Conservation (phyloP, 2,888 invertebrate species). For the Polyommatus iphigenia region DNA sequence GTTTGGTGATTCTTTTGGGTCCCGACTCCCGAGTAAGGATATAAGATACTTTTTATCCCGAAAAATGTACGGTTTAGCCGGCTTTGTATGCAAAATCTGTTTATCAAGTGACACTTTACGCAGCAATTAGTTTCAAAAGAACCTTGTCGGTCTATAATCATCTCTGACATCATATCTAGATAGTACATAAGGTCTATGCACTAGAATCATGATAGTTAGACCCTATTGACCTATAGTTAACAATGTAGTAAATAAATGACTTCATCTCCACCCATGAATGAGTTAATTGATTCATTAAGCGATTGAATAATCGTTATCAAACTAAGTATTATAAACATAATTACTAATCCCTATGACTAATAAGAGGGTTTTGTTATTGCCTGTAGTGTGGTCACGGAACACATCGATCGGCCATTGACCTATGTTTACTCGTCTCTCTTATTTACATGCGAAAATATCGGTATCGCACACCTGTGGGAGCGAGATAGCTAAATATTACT, state of each 20-base stretch:
- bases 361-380: background rate
- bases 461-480: no score
- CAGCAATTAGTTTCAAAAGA: background rate
- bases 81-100: no score
- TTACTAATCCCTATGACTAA: background rate
- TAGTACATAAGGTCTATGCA: background rate
- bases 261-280: constrained; percentile 5
- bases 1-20: no score
- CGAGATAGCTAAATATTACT: no score
- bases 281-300: background rate
- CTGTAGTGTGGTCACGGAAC: background rate
- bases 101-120: no score
- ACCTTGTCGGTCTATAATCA: background rate
- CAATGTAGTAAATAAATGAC: background rate
- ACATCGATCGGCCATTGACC: background rate
- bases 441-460: no score
- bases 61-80: no score
- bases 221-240: constrained; percentile 6
- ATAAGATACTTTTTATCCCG: no score
- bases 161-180: background rate
- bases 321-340: background rate
- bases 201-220: background rate
- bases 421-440: background rate
- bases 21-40: no score
- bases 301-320: background rate